Evolutionary conservation across 1,140 invertebrate genomes (phyloP).

Genomic region (Acyrthosiphon pisum): DNA sequence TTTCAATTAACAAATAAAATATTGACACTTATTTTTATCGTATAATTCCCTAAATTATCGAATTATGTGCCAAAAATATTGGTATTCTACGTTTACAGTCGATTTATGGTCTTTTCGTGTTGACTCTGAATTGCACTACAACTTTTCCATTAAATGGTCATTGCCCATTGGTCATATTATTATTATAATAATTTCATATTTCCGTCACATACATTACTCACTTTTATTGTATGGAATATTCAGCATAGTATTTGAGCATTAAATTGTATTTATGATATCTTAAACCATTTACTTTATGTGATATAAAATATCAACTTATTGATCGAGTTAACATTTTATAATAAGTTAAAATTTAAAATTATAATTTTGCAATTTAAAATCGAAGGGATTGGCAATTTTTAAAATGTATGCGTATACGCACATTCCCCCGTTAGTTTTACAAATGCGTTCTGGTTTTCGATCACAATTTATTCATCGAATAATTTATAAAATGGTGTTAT

Average conservation of each 20-base stretch:
- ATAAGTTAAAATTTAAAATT: background rate
- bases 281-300: background rate
- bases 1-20: no score
- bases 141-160: background rate
- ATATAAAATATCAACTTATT: background rate
- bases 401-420: background rate
- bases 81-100: background rate
- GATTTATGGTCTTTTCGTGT: background rate
- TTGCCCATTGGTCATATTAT: background rate
- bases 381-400: background rate
- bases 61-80: background rate
- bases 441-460: background rate
- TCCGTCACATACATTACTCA: background rate
- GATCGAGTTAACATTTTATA: background rate
- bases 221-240: background rate
- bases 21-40: background rate
- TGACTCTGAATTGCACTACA: background rate
- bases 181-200: background rate
- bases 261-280: background rate
- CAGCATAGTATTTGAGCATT: background rate
- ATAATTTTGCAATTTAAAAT: background rate
- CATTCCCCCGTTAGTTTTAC: background rate
- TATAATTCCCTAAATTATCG: background rate
- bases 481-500: background rate
- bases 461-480: slow-evolving; percentile 2